Conservation (phyloP, 2,888 invertebrate genomes). For the Luperina nickerlii region DNA sequence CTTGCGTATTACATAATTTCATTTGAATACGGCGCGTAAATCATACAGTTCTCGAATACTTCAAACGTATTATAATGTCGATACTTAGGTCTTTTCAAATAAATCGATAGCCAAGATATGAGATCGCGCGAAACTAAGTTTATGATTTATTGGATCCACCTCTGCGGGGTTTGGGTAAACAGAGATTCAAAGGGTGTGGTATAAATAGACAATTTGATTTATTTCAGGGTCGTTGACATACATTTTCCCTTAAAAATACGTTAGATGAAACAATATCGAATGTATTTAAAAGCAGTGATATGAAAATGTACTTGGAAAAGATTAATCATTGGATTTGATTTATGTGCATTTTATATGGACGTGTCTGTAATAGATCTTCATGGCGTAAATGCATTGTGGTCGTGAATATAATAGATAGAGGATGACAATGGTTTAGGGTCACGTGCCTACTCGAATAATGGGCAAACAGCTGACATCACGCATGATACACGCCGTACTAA, state of each 20-base stretch:
- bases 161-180: slow-evolving; percentile 69
- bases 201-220: slow-evolving; percentile 61
- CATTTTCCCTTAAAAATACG: slow-evolving; percentile 26
- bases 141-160: slow-evolving; percentile 76
- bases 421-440: slow-evolving; percentile 52
- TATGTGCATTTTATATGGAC: slow-evolving; percentile 36
- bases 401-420: slow-evolving; percentile 47
- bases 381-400: slow-evolving; percentile 36
- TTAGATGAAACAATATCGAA: slow-evolving; percentile 36
- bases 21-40: slow-evolving; percentile 52
- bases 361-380: slow-evolving; percentile 39
- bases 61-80: slow-evolving; percentile 49
- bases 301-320: slow-evolving; percentile 47
- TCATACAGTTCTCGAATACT: slow-evolving; percentile 55
- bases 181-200: slow-evolving; percentile 64
- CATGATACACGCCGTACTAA: slow-evolving; percentile 61
- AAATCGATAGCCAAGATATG: slow-evolving; percentile 74
- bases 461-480: slow-evolving; percentile 61
- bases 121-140: slow-evolving; percentile 72
- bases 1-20: slow-evolving; percentile 34
- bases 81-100: slow-evolving; percentile 59
- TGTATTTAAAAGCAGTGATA: slow-evolving; percentile 29
- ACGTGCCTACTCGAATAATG: slow-evolving; percentile 51
- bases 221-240: slow-evolving; percentile 32
- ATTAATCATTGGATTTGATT: slow-evolving; percentile 48